Conservation (phyloP, 2,888 invertebrate species). For the Oeneis ivallda region DNA sequence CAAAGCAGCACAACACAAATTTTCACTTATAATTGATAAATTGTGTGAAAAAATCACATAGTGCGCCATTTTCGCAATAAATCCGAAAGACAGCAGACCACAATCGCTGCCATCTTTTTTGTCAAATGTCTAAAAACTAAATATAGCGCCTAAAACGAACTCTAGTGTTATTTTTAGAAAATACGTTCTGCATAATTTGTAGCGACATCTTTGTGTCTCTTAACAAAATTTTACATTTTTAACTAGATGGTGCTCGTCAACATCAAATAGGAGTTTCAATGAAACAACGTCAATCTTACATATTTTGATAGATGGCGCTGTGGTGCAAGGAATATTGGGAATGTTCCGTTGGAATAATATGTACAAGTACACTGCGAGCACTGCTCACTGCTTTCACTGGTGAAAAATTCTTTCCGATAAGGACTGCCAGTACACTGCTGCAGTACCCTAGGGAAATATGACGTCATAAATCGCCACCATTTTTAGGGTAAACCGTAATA, state of each 20-base stretch:
- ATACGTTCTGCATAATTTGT: constrained; percentile 49
- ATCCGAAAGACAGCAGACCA: constrained; percentile 77
- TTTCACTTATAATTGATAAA: constrained; percentile 75
- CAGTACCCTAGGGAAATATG: too few species aligned
- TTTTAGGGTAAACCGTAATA: too few species aligned
- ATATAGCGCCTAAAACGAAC: constrained; percentile 80
- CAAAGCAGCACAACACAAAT: constrained; percentile 77
- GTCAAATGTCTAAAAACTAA: constrained; percentile 82
- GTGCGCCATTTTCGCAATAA: constrained; percentile 80
- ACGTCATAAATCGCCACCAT: too few species aligned
- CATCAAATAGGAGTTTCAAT: background rate
- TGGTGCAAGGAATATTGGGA: too few species aligned
- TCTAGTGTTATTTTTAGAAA: constrained; percentile 82
- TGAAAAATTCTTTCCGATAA: too few species aligned
- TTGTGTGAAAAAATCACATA: constrained; percentile 78
- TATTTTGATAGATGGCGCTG: constrained; percentile 50
- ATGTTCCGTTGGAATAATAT: too few species aligned
- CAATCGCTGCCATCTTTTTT: constrained; percentile 82
- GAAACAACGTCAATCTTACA: background rate
- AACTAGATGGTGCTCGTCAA: constrained; percentile 35
- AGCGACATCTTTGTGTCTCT: constrained; percentile 57
- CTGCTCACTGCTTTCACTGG: too few species aligned
- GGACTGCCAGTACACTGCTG: too few species aligned
- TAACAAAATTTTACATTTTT: background rate
- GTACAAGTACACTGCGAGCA: too few species aligned